Percentiles rank a stretch among this genome's conserved stretches.
phyloP scores from a whole-genome alignment of 2,888 invertebrate species.

The Baccha elongata region DNA sequence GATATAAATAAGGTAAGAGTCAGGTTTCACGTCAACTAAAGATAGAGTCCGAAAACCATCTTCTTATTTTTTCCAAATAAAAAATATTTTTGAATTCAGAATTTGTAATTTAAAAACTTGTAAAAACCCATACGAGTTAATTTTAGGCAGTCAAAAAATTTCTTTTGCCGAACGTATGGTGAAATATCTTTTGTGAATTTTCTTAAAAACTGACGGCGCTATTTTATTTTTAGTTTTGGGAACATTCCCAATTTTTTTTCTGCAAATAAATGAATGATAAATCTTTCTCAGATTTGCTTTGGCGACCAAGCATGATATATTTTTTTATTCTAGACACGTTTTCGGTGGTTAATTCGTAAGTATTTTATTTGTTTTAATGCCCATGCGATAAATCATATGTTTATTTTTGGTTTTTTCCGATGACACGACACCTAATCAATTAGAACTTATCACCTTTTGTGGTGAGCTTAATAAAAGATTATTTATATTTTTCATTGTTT shows the following conservation, averaged over 20 bases:
- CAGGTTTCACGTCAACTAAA: too few species aligned
- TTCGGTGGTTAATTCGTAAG: slow-evolving; percentile 18
- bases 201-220: neutral
- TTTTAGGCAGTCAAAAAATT: too few species aligned
- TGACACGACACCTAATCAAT: slow-evolving; percentile 32
- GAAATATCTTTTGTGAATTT: neutral
- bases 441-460: neutral
- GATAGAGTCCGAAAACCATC: too few species aligned
- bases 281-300: slow-evolving; percentile 28
- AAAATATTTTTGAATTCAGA: too few species aligned
- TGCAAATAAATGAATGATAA: slow-evolving; percentile 41
- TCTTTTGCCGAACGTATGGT: neutral
- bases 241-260: slow-evolving; percentile 30
- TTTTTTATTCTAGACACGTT: slow-evolving; percentile 20
- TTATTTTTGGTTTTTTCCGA: neutral
- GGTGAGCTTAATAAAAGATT: neutral
- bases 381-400: slow-evolving; percentile 2
- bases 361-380: slow-evolving; percentile 2
- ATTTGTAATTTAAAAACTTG: too few species aligned
- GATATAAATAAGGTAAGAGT: too few species aligned
- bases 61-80: too few species aligned
- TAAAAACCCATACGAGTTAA: too few species aligned
- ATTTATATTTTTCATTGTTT: neutral
- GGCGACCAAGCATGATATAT: slow-evolving; percentile 8
- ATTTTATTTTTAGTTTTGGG: slow-evolving; percentile 33